phyloP scores from a whole-genome alignment of 2,888 invertebrate genomes.

The Lumbricus terrestris region DNA sequence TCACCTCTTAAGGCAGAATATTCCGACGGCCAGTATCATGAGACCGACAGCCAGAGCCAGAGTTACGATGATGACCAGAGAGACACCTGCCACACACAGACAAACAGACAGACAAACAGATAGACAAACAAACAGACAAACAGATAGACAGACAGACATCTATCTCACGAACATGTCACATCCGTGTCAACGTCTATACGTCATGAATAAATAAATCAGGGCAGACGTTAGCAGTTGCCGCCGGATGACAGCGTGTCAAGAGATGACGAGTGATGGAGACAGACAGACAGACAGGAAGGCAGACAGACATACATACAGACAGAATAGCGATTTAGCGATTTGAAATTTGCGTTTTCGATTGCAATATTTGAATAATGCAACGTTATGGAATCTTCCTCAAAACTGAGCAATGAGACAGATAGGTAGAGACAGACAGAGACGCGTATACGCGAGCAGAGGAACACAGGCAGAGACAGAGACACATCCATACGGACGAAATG shows the following conservation, averaged over 20 bases:
- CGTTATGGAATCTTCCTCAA: no score
- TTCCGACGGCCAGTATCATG: conserved; percentile 19
- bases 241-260: not conserved
- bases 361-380: no score
- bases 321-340: no score
- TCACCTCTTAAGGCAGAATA: conserved; percentile 24
- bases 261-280: not conserved
- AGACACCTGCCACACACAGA: conserved; percentile 18
- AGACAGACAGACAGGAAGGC: not conserved
- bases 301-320: not conserved
- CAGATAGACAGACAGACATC: conserved; percentile 13
- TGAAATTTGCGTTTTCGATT: no score
- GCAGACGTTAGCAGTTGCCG: not conserved
- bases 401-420: no score
- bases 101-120: not conserved
- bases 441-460: not conserved
- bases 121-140: not conserved
- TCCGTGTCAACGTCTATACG: not conserved
- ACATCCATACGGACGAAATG: not conserved
- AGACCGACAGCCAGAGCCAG: conserved; percentile 19
- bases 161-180: not conserved
- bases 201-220: not conserved
- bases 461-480: not conserved
- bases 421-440: not conserved
- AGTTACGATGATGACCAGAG: conserved; percentile 20